Base-by-base conservation (phyloP, 2,113 vertebrate species). In the Balaenoptera acutorostrata region DNA sequence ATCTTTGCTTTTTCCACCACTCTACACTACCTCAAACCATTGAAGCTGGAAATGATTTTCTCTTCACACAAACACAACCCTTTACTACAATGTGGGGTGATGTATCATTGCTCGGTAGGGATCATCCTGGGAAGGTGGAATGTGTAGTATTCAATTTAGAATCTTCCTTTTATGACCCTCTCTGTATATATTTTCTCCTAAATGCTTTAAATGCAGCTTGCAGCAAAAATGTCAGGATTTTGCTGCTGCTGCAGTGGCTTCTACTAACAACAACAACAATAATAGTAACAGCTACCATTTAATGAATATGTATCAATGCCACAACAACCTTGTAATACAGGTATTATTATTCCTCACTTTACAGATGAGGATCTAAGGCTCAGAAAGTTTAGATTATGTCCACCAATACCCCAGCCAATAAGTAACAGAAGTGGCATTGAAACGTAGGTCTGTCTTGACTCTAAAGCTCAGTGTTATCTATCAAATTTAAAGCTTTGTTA, bases 211-310 rank as follows among this genome's bases (percentile, higher is more conserved):
- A 89, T 3, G 63, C 6, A 78, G 39, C 80, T 88, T 46, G 41
- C 14, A 88, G 82, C 59, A 96, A 95, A 97, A 88, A 93, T 21
- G 8, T 59, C 36, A 74, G n/a, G 20, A 83, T 91, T 95, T 92
- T 87, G n/a, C n/a, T 63, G 33, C 20, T 84, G 61, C 27, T 25
- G 46, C 23, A 8, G 12, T 4, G 6, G 29, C 20, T 88, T 41
- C 44, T 77, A 52, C 27, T 71, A 52, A 33, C 44, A 11, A 18
- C 49, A 31, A 31, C 25, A 69, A 13, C 14, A 75, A 83, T 68
- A 59, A 75, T 36, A 61, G 59, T 83, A 55, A 2, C 18, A 77
- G 8, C 39, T 55, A 57, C 15, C 36, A 78, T 68, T 94, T 64
- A 90, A 31, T 81, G 74, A 57, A 29, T 80, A 52, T 57, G 10